Evolutionary conservation across 2,888 invertebrate species (phyloP), one percentile per base, ranked within the genome.

Genomic region (Stramonita haemastoma): DNA sequence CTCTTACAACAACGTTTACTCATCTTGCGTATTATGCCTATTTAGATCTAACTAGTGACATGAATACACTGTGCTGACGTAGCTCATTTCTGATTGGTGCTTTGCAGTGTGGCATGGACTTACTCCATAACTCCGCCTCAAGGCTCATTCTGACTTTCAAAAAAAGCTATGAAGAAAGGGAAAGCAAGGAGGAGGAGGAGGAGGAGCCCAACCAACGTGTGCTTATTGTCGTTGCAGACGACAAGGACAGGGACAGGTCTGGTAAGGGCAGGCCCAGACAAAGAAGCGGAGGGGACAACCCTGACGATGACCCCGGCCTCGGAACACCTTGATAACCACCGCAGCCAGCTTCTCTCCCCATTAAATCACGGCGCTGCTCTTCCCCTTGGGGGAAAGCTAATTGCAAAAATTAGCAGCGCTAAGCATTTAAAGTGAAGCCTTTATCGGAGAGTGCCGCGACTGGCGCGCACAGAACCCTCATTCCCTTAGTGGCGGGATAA

Each of bases 341-440:
- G 34, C 36, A 26, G 81, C 6, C 81, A 57, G 57, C 90, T 87
- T 66, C 73, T 36, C 32, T 29, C 57, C 34, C 73, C 77, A 36
- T 60, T 88, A 90, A 90, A 90, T 90, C 90, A 90, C 85, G 90
- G 87, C 66, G 29, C 84, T 29, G 87, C 87, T 85, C 90, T 70
- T 8, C 70, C 77, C 81, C 81, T 22, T 15, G 81, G 73, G 29
- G 56, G 79, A 87, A 60, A 32, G 85, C 90, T 90, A 90, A 90
- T 90, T 90, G 87, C 90, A 88, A 90, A 87, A 90, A 87, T 90
- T 88, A 90, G 87, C 90, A 57, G 32, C 84, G 87, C 70, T 84
- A 88, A 86, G 88, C 88, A 90, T 88, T 86, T 87, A 87, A 87
- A 87, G 77, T 88, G 73, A 73, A 70, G 85, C 77, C 26, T 85